phyloP scores from a whole-genome alignment of 2,113 vertebrate genomes.

The Suricata suricatta region DNA sequence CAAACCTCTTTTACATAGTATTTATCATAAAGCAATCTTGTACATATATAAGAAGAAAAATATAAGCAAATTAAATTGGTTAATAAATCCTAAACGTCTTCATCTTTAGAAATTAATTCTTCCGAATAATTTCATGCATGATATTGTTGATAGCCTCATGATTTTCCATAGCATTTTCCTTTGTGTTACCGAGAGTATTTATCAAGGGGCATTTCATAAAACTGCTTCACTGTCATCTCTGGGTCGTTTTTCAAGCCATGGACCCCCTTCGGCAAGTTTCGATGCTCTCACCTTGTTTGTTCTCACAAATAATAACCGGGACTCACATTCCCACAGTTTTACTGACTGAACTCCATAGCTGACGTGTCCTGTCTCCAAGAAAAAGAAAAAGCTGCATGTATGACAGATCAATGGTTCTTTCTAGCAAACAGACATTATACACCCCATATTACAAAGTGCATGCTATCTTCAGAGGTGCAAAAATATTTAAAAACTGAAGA shows the following conservation, averaged over 20 bases:
- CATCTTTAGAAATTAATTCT: background rate
- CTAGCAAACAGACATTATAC: background rate
- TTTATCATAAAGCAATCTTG: background rate
- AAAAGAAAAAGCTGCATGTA: background rate
- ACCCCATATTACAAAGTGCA: background rate
- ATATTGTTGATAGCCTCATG: background rate
- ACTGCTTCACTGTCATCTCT: background rate
- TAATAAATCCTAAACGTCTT: background rate
- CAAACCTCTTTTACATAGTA: background rate
- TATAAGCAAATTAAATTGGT: background rate
- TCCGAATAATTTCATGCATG: background rate
- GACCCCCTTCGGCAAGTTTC: background rate
- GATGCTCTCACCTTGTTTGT: background rate
- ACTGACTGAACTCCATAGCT: background rate
- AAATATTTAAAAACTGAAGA: background rate
- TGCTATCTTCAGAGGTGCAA: background rate
- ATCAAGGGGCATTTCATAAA: background rate
- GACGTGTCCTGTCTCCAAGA: background rate
- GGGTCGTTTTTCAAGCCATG: background rate
- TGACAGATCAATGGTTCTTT: background rate
- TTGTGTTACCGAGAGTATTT: background rate
- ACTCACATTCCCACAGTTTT: background rate
- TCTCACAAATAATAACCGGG: background rate
- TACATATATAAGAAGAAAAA: background rate
- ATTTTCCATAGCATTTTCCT: background rate